Conservation (phyloP, 2,113 vertebrate species). For the Albula goreensis region DNA sequence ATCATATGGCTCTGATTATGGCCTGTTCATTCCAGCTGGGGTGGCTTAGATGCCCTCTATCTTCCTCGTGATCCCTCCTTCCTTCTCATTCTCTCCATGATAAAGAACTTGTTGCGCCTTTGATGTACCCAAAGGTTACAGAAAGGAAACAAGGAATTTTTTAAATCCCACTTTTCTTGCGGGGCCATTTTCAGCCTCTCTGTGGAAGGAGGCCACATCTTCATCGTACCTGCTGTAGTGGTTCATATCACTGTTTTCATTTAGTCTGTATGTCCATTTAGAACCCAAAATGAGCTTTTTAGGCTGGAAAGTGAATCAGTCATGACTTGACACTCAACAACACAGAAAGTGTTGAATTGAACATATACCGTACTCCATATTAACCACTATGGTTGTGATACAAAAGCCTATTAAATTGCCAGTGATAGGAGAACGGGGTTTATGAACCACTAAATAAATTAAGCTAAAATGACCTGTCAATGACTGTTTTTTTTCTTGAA, state of each 20-base stretch:
- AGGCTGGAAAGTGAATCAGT: too few species aligned
- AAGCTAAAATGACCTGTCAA: too few species aligned
- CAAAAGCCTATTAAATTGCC: too few species aligned
- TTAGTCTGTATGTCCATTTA: background rate
- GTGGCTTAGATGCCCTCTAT: slow-evolving; percentile 25
- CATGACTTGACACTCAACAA: too few species aligned
- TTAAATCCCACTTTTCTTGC: background rate
- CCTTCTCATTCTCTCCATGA: slow-evolving; percentile 2
- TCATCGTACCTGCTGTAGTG: background rate
- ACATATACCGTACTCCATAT: too few species aligned
- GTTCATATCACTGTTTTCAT: background rate
- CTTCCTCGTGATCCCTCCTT: background rate
- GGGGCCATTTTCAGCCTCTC: slow-evolving; percentile 9
- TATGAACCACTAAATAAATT: too few species aligned
- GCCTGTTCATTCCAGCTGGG: slow-evolving; percentile 47
- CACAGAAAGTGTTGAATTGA: too few species aligned
- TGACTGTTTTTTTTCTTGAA: too few species aligned
- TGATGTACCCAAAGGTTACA: slow-evolving; percentile 19
- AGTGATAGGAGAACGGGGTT: too few species aligned
- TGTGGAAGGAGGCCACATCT: slow-evolving; percentile 19
- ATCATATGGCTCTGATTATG: slow-evolving; percentile 21
- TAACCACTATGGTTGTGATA: too few species aligned
- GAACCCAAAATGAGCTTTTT: too few species aligned
- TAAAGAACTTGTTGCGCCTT: slow-evolving; percentile 1
- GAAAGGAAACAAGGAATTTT: slow-evolving; percentile 2